These are phyloP conservation scores for Lordiphosa stackelbergi DNA, from an alignment of 1,140 invertebrate species.

Conservation along the genomic window DNA sequence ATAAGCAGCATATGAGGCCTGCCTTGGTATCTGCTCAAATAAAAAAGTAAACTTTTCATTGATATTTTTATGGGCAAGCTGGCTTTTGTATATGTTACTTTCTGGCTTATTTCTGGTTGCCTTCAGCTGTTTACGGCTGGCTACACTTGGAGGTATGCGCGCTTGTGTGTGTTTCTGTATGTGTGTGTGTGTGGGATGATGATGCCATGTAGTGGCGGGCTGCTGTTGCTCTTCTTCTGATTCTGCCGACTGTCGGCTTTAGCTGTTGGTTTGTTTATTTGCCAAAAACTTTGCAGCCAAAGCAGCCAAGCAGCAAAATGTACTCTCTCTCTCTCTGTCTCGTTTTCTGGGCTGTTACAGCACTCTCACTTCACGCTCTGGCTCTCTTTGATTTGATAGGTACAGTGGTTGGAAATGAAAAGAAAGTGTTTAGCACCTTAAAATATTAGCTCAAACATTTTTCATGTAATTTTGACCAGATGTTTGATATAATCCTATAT, in stretches of 20 bases:
- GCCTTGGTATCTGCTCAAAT: slow-evolving; percentile 24
- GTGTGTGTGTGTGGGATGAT: slow-evolving; percentile 44
- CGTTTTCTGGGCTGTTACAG: not conserved
- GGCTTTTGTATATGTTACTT: slow-evolving; percentile 32
- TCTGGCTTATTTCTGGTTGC: slow-evolving; percentile 25
- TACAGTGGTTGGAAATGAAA: not conserved
- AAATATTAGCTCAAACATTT: too few species aligned
- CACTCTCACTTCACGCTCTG: not conserved
- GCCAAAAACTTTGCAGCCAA: slow-evolving; percentile 52
- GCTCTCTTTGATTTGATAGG: not conserved
- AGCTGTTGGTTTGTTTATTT: slow-evolving; percentile 62
- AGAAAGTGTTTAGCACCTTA: too few species aligned
- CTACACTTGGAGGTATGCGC: slow-evolving; percentile 27
- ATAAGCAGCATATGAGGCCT: slow-evolving; percentile 34
- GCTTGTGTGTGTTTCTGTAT: not conserved
- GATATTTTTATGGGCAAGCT: slow-evolving; percentile 64
- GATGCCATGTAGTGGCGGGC: slow-evolving; percentile 50
- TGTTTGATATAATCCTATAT: too few species aligned
- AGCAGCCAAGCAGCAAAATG: slow-evolving; percentile 28
- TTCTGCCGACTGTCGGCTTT: slow-evolving; percentile 35
- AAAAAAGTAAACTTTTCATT: slow-evolving; percentile 49
- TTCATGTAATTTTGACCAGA: too few species aligned
- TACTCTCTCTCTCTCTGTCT: slow-evolving; percentile 18
- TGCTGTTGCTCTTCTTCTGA: slow-evolving; percentile 21
- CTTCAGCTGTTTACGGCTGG: slow-evolving; percentile 54